phyloP scores from a whole-genome alignment of 2,113 vertebrate genomes.

The Tonatia bakeri region DNA sequence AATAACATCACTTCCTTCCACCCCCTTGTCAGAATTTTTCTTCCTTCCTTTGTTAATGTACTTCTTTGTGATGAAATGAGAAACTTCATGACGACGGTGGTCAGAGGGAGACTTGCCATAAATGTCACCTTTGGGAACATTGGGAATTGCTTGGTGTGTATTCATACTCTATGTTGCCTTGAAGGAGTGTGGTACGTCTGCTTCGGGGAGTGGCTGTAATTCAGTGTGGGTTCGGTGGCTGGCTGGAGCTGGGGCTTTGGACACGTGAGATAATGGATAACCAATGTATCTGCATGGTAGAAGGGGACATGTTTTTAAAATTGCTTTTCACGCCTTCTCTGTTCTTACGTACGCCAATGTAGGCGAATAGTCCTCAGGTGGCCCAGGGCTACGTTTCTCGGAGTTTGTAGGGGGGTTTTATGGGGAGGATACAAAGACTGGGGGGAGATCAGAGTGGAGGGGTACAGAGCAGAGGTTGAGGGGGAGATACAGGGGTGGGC shows the following conservation, averaged over 20 bases:
- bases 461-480: not conserved
- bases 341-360: not conserved
- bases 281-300: not conserved
- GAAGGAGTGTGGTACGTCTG: not conserved
- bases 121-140: not conserved
- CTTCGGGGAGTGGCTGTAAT: not conserved
- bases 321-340: not conserved
- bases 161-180: accelerated
- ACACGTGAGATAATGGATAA: not conserved
- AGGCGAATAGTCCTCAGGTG: not conserved
- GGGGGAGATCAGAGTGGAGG: not conserved
- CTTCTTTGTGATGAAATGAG: not conserved
- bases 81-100: not conserved
- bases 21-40: accelerated
- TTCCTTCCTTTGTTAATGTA: not conserved
- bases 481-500: not conserved
- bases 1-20: not conserved
- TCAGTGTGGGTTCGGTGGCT: no score
- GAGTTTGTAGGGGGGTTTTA: not conserved
- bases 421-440: not conserved
- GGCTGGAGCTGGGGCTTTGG: not conserved
- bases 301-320: not conserved
- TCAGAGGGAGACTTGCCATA: not conserved
- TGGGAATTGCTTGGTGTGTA: not conserved
- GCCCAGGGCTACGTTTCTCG: accelerated